Evolutionary conservation across 2,797 vertebrate genomes (phyloP), one percentile per base, ranked within the genome.

Genomic region (Labroides dimidiatus): DNA sequence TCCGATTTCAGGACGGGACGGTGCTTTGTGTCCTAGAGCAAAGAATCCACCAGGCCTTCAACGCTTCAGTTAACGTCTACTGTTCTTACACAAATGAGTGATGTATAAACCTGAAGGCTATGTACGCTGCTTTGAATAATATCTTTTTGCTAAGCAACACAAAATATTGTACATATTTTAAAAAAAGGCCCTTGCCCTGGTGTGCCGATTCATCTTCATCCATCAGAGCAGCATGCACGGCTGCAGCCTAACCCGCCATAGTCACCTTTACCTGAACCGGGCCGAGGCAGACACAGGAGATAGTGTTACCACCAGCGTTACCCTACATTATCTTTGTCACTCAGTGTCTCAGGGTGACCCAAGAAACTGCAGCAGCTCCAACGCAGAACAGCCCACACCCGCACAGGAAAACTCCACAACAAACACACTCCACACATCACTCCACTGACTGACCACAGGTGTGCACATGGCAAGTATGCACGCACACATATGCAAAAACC

Each of bases 71-170:
- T 86, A 91, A 83, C 85, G 55, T 84, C 86, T 67, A 82, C 87
- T 76, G 78, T 82, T 85, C 81, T 56, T 82, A 80, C 80, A 70
- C 55, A 84, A 93, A 93, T 94, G 54, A 74, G 92, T 93, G 81
- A 93, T 86, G 74, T 91, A 94, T 93, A 91, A 93, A 92, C 89
- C 92, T 69, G 74, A 82, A 76, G 87, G 89, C 77, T 89, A 84
- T 90, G 88, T 70, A 80, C 69, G 81, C 78, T 58, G 72, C 77
- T 80, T 81, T 84, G 85, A 84, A 85, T 90, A 85, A 87, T 77
- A 60, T 78, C 69, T 77, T 79, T 78, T 84, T 63, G 76, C 87
- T 69, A 78, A 81, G 86, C 88, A 88, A 84, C 62, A 4, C 75
- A 84, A 78, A n/a, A 68, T 76, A 61, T 62, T 69, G 78, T 56